These are phyloP conservation scores for Characodon lateralis DNA, from an alignment of 2,797 vertebrate genomes.

Conservation along the genomic window DNA sequence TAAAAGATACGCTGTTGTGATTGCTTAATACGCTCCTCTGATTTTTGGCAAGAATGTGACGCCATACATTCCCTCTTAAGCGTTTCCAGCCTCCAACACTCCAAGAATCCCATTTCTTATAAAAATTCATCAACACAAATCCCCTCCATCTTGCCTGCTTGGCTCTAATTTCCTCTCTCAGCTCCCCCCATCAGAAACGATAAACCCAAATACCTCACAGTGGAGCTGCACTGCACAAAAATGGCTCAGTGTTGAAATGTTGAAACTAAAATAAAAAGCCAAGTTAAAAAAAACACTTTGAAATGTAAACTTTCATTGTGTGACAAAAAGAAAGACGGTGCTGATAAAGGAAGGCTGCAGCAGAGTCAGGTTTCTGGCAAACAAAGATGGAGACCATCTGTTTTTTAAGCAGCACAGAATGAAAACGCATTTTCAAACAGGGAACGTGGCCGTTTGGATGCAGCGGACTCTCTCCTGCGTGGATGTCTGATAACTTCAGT, in stretches of 20 bases:
- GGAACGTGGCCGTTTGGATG: background rate
- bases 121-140: background rate
- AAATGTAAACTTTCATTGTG: slow-evolving; percentile 8
- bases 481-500: background rate
- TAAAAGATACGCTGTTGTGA: too few relatives aligned
- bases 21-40: too few relatives aligned
- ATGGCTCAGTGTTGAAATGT: background rate
- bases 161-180: background rate
- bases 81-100: background rate
- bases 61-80: background rate
- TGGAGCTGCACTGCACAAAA: background rate
- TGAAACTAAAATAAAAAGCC: background rate
- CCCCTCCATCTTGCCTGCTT: background rate
- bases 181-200: background rate
- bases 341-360: slow-evolving; percentile 18
- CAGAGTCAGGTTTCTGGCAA: slow-evolving; percentile 26
- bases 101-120: background rate
- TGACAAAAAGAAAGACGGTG: background rate
- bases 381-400: slow-evolving; percentile 46
- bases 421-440: slow-evolving; percentile 23
- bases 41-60: too few relatives aligned
- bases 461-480: background rate
- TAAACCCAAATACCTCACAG: background rate
- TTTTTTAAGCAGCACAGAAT: slow-evolving; percentile 23
- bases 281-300: background rate